Percentiles rank a stretch among this genome's conserved stretches.
Conservation (phyloP, 2,888 invertebrate species). For the Ephialtes manifestator region DNA sequence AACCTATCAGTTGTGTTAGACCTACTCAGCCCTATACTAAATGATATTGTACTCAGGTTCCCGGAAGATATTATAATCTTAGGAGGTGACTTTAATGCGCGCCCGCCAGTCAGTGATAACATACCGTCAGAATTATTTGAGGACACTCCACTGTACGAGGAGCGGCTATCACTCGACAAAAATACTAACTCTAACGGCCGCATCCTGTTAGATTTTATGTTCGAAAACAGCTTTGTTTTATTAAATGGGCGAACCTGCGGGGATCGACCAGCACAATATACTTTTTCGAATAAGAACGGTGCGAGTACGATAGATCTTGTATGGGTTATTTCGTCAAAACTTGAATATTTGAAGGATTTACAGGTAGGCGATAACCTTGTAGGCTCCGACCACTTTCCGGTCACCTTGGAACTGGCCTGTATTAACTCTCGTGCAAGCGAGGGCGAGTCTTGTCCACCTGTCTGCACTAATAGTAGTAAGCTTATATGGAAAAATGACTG, state of each 20-base stretch:
- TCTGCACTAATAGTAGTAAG: no score
- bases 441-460: neutral
- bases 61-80: neutral
- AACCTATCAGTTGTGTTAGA: neutral
- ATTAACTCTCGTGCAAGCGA: neutral
- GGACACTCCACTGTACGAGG: neutral
- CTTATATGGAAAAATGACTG: neutral
- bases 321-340: neutral
- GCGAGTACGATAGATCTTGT: neutral
- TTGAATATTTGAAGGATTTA: neutral
- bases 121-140: neutral
- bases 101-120: no score
- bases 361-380: neutral
- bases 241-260: neutral
- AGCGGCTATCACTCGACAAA: neutral
- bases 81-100: no score
- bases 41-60: neutral
- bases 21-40: neutral
- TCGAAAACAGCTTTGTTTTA: neutral
- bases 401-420: neutral
- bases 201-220: neutral
- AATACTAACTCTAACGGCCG: neutral
- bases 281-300: neutral
- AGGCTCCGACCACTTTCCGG: neutral
- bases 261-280: neutral